Evolutionary conservation across 2,888 invertebrate species (phyloP).

Genomic region (Drosophila peninsularis): DNA sequence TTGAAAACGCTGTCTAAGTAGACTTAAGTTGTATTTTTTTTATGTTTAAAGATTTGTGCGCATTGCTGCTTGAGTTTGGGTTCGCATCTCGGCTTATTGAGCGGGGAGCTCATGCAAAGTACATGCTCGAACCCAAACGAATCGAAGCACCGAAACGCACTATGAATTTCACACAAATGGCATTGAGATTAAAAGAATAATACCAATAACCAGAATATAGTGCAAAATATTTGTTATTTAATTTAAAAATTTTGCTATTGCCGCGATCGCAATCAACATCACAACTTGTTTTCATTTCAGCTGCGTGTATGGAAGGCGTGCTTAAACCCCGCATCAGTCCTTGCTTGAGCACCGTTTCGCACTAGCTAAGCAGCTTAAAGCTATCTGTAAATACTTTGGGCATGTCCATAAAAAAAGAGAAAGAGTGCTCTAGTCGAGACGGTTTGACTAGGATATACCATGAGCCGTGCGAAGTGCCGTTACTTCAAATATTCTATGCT

Average conservation of each 20-base stretch:
- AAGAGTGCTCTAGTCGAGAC: slow-evolving; percentile 67
- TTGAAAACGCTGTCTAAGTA: no score
- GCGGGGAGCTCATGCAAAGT: slow-evolving; percentile 36
- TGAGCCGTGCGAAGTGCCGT: no score
- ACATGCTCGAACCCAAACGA: slow-evolving; percentile 41
- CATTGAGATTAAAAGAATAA: slow-evolving; percentile 47
- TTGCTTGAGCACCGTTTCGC: neutral
- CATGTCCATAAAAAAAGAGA: slow-evolving; percentile 62
- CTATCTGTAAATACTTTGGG: slow-evolving; percentile 38
- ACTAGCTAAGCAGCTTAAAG: neutral
- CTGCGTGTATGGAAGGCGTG: neutral
- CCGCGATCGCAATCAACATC: slow-evolving; percentile 41
- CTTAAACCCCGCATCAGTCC: neutral
- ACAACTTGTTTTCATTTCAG: slow-evolving; percentile 24
- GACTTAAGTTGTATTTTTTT: no score
- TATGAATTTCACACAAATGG: slow-evolving; percentile 64
- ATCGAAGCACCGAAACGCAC: neutral
- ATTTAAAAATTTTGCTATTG: slow-evolving; percentile 52
- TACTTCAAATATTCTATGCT: no score
- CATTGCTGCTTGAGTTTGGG: slow-evolving; percentile 23
- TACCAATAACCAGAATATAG: slow-evolving; percentile 30
- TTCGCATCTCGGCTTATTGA: slow-evolving; percentile 39
- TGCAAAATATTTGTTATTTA: slow-evolving; percentile 51
- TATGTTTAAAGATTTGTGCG: neutral
- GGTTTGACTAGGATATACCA: no score